These are phyloP conservation scores for Ramphastos sulfuratus DNA, from an alignment of 2,113 vertebrate species.

Conservation along the genomic window DNA sequence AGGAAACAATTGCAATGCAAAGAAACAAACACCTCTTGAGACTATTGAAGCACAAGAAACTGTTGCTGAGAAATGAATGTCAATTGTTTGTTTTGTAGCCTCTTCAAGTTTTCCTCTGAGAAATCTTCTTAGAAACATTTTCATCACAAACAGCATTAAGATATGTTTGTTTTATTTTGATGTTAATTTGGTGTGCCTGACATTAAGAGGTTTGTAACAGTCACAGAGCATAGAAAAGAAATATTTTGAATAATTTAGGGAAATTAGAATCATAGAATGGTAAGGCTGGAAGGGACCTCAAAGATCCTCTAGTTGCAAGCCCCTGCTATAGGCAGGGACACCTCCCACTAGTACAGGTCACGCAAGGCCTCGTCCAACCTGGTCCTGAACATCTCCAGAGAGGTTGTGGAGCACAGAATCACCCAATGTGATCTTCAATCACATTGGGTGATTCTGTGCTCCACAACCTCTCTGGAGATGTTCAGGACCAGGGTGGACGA, in stretches of 20 bases:
- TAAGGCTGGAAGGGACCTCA: too few relatives aligned
- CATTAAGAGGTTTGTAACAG: neutral
- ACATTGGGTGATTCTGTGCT: too few relatives aligned
- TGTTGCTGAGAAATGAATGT: neutral
- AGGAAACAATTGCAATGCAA: neutral
- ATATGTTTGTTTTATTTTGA: neutral
- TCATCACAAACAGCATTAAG: neutral
- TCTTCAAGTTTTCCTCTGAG: slow-evolving; percentile 24
- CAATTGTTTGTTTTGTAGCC: neutral
- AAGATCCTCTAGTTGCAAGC: too few relatives aligned
- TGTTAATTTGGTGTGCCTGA: neutral
- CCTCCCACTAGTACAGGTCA: too few relatives aligned
- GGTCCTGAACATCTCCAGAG: too few relatives aligned
- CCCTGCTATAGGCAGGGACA: too few relatives aligned
- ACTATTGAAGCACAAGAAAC: neutral
- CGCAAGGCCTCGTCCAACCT: too few relatives aligned
- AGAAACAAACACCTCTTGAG: slow-evolving; percentile 14
- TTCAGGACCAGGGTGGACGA: too few relatives aligned
- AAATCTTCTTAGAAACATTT: neutral
- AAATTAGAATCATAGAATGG: neutral
- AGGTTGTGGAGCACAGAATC: too few relatives aligned
- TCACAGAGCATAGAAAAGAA: neutral
- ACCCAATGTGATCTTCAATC: too few relatives aligned
- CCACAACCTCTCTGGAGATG: too few relatives aligned
- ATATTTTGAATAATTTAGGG: neutral